Conservation (phyloP, 2,113 vertebrate species). For the Phyllostomus hastatus region DNA sequence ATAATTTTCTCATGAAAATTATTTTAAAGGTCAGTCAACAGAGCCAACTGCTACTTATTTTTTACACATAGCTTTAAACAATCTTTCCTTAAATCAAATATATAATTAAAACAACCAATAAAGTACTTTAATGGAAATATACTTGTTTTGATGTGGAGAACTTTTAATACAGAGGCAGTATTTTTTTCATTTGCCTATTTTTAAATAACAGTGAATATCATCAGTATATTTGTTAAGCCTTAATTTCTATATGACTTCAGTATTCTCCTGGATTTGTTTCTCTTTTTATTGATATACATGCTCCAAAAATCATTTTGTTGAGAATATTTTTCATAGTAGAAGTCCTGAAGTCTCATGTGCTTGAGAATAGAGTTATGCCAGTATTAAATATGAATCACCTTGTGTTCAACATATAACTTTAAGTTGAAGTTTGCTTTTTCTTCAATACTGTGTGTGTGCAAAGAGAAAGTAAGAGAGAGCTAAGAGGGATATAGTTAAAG, state of each 20-base stretch:
- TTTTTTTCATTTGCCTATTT: background rate
- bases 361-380: background rate
- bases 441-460: background rate
- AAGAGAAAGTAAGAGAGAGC: background rate
- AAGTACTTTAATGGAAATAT: background rate
- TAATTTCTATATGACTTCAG: background rate
- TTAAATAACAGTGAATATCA: background rate
- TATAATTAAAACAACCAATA: background rate
- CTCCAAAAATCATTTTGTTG: background rate
- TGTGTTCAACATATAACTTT: background rate
- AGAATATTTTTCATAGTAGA: background rate
- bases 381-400: background rate
- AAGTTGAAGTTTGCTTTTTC: background rate
- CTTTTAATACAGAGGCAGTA: background rate
- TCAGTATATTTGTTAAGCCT: background rate
- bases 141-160: background rate
- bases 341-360: background rate
- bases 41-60: background rate
- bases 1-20: background rate
- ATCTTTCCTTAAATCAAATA: background rate
- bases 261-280: background rate
- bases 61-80: background rate
- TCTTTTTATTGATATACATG: background rate
- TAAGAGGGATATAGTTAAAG: background rate
- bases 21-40: background rate